Evolutionary conservation across 2,888 invertebrate species (phyloP), one percentile per base, ranked within the genome.

Genomic region (Yponomeuta cagnagella): DNA sequence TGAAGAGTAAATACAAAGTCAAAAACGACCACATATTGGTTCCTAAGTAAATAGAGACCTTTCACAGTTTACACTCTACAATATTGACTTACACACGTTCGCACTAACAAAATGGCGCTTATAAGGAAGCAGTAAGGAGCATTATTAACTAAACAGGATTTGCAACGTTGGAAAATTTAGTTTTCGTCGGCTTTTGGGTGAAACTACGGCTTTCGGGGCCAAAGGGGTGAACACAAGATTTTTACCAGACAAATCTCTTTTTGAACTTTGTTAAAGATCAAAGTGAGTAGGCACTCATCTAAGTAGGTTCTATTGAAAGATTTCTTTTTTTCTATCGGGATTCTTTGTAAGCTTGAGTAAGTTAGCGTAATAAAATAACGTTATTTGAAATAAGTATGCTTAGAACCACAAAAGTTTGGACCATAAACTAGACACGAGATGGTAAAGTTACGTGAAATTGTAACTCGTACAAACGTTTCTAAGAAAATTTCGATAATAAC

Each of bases 1-100:
- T 5, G 10, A 65, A 23, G 31, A 65, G 31, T 31, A 65, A 65
- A 33, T 65, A 30, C 65, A 8, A 23, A 65, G 33, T 43, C 43
- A 43, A 43, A 43, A 43, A 43, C 33, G 12, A 12, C 33, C 37
- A 37, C 67, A 31, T 67, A 67, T 67, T 67, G 37, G 67, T 37
- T 67, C 67, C 67, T 67, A 67, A 67, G 43, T n/a, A 67, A 67
- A 67, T 67, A 37, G n/a, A 15, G 67, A 67, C 67, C 37, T 31
- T 37, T n/a, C n/a, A 33, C 33, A 8, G 43, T 10, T 37, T 67
- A 15, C n/a, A 37, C 67, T 67, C 37, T 30, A 67, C 67, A 31
- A 67, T 67, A 67, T 67, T 43, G 67, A 67, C 67, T 67, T 33
- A 67, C 43, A 33, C 67, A 3, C 33, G 10, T 65, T 12, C n/a